Evolutionary conservation across 2,888 invertebrate species (phyloP).

Genomic region (Ophion slaviceki): DNA sequence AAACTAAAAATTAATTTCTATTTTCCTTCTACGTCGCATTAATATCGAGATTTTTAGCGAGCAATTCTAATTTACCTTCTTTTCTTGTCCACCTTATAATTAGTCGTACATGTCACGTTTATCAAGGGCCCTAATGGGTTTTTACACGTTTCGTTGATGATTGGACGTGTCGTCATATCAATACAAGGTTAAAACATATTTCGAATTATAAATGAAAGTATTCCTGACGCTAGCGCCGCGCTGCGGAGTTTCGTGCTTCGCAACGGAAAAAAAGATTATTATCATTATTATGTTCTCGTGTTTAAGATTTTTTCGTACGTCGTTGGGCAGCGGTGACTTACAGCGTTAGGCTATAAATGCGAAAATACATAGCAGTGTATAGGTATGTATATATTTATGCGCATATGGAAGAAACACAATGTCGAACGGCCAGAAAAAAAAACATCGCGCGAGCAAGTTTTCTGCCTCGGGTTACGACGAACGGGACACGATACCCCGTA

Average conservation of each 20-base stretch:
- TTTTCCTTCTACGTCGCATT: neutral
- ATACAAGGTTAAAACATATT: neutral
- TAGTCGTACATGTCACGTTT: neutral
- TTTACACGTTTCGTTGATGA: neutral
- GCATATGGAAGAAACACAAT: neutral
- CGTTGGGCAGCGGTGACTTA: neutral
- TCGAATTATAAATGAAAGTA: neutral
- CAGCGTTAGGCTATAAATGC: neutral
- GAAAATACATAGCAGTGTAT: neutral
- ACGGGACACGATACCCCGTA: neutral
- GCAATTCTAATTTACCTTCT: neutral
- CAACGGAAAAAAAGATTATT: neutral
- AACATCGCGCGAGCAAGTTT: neutral
- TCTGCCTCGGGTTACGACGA: neutral
- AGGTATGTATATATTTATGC: neutral
- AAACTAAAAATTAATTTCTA: neutral
- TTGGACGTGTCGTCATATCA: neutral
- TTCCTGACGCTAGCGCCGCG: neutral
- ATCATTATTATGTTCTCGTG: neutral
- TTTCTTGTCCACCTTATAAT: neutral
- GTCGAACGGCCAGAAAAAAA: neutral
- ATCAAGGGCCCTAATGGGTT: neutral
- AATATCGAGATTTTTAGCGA: neutral
- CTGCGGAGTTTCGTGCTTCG: neutral
- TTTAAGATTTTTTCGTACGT: neutral